Base-by-base conservation (phyloP, 1,140 invertebrate genomes). In the Drosophila nasuta region DNA sequence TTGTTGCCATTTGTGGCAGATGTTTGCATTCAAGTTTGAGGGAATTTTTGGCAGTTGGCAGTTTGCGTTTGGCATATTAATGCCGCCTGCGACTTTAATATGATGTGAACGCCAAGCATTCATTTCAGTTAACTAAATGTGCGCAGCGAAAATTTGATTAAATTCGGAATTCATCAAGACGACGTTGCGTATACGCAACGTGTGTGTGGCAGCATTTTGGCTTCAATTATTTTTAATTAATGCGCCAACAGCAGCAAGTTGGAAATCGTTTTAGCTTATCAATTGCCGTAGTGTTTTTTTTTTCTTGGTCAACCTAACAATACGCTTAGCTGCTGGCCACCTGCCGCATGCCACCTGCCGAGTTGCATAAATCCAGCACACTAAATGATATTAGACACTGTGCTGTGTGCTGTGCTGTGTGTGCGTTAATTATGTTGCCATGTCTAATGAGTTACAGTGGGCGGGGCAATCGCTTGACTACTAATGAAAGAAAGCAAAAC, bases 191-290 rank as follows among this genome's bases (percentile, higher is more conserved):
- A 82, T 88, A 72, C 76, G 72, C 65, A 82, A 82, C 3, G 35
- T 38, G 20, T 25, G 20, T 87, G 67, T 57, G 64, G 41, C 17
- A 49, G 45, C 48, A n/a, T 35, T 8, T 57, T 74, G 51, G 33
- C 57, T 56, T 49, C 76, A 78, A 83, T 87, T 80, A 83, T 80
- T 80, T 87, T 89, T 77, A 88, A 82, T 80, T 88, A 83, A 82
- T 62, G 73, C 73, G 62, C 46, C 69, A 56, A 8, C 30, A 8
- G 7, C 7, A 76, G 59, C 51, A 56, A 77, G 77, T 74, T 73
- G 35, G 30, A 73, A 77, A 87, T 82, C 72, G 67, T 82, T 82
- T 71, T 54, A 54, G 46, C 59, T 78, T 79, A 82, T 88, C 79
- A 88, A 77, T 87, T 73, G 57, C 49, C 10, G 35, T 38, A 10